Conservation (phyloP, 2,888 invertebrate species). For the Lamellibrachia satsuma region DNA sequence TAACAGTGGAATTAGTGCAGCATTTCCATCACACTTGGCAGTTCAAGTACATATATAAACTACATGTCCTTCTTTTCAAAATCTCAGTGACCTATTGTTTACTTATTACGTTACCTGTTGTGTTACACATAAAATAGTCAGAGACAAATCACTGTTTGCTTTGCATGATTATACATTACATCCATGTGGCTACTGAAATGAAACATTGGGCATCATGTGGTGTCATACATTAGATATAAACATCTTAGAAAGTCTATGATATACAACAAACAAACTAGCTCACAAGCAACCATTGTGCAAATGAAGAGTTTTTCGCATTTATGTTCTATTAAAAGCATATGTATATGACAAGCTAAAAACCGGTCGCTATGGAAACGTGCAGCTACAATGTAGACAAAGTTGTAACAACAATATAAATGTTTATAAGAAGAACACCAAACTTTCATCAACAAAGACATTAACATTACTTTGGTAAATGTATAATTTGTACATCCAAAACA, state of each 20-base stretch:
- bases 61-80: too few species aligned
- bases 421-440: neutral
- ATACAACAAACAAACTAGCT: neutral
- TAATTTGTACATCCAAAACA: too few species aligned
- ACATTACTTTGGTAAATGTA: too few species aligned
- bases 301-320: neutral
- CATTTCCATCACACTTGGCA: neutral
- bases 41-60: too few species aligned
- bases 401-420: neutral
- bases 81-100: too few species aligned
- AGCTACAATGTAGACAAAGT: neutral
- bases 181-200: neutral
- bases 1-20: neutral
- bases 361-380: neutral
- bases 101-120: too few species aligned
- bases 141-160: too few species aligned
- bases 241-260: neutral
- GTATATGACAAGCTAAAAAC: neutral
- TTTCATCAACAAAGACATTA: too few species aligned
- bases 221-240: neutral
- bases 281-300: neutral
- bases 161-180: too few species aligned
- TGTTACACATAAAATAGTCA: too few species aligned
- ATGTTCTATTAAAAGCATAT: neutral
- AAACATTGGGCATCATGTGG: neutral